phyloP scores from a whole-genome alignment of 2,113 vertebrate genomes.

The Paralichthys olivaceus region DNA sequence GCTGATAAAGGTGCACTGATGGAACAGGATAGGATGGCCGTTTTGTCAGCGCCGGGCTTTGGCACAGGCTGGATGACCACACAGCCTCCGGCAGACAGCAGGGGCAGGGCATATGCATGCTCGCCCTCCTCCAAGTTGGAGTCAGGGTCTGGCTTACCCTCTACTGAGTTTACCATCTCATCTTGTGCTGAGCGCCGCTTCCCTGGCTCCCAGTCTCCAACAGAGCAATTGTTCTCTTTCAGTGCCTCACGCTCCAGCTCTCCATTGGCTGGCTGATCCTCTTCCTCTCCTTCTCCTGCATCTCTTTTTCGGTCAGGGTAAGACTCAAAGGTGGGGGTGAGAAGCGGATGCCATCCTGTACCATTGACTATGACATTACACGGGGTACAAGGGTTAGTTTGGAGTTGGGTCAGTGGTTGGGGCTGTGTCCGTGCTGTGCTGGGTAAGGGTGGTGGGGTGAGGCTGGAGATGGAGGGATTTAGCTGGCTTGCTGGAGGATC shows the following conservation, averaged over 20 bases:
- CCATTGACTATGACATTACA: conserved; percentile 99
- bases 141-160: conserved; percentile 87
- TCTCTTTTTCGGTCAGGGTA: conserved; percentile 63
- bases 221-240: conserved; percentile 96
- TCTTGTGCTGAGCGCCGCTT: conserved; percentile 86
- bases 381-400: conserved; percentile 81
- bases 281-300: conserved; percentile 28
- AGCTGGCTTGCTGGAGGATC: conserved; percentile 57
- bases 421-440: conserved; percentile 76
- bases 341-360: conserved; percentile 80
- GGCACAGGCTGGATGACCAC: conserved; percentile 98
- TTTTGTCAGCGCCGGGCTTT: conserved; percentile 94
- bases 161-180: conserved; percentile 82
- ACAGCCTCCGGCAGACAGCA: conserved; percentile 95
- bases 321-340: conserved; percentile 60
- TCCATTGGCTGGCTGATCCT: conserved; percentile 66
- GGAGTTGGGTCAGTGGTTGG: conserved; percentile 71
- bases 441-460: conserved; percentile 35
- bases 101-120: conserved; percentile 93
- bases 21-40: conserved; percentile 90
- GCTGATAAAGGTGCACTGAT: conserved; percentile 89
- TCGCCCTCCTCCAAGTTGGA: conserved; percentile 91
- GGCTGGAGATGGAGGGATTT: conserved; percentile 52
- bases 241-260: conserved; percentile 93
- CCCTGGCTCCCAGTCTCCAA: conserved; percentile 87